Percentiles rank a stretch among this genome's conserved stretches.
Conservation (phyloP, 2,888 invertebrate species). For the Melitaea athalia region DNA sequence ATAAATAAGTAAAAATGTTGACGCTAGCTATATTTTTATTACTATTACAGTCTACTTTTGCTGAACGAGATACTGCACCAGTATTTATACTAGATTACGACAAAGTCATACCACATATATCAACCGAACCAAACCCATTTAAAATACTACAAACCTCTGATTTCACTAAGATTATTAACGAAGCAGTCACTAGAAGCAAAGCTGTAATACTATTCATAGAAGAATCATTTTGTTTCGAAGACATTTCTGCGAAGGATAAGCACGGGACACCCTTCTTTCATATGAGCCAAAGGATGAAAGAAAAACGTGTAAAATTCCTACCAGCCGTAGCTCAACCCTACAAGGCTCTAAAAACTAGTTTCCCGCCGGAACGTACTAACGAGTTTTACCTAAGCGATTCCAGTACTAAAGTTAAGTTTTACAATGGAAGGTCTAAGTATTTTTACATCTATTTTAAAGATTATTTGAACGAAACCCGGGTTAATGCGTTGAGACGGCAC, state of each 20-base stretch:
- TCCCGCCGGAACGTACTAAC: slow-evolving; percentile 47
- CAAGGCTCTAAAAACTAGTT: slow-evolving; percentile 45
- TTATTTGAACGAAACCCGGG: slow-evolving; percentile 46
- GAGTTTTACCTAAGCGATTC: slow-evolving; percentile 46
- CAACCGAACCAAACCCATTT: slow-evolving; percentile 55
- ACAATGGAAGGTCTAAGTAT: slow-evolving; percentile 49
- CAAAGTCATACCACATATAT: slow-evolving; percentile 43
- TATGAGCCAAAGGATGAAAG: slow-evolving; percentile 47
- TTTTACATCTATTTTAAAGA: slow-evolving; percentile 61
- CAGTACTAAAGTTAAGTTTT: slow-evolving; percentile 46
- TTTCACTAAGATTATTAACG: slow-evolving; percentile 53
- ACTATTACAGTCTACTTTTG: slow-evolving; percentile 28
- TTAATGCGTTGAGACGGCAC: slow-evolving; percentile 52
- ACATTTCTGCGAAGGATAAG: slow-evolving; percentile 54
- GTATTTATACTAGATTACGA: slow-evolving; percentile 59
- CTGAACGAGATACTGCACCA: slow-evolving; percentile 49
- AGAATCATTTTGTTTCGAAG: slow-evolving; percentile 58
- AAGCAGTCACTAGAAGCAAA: slow-evolving; percentile 46
- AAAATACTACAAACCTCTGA: slow-evolving; percentile 41
- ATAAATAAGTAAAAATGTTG: slow-evolving; percentile 25
- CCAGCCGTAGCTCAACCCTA: slow-evolving; percentile 58
- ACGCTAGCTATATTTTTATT: slow-evolving; percentile 22
- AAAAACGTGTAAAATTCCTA: slow-evolving; percentile 53
- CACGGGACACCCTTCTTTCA: slow-evolving; percentile 54
- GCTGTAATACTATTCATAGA: slow-evolving; percentile 60